Evolutionary conservation across 2,888 invertebrate species (phyloP), one percentile per base, ranked within the genome.

Genomic region (Dasysyrphus albostriatus): DNA sequence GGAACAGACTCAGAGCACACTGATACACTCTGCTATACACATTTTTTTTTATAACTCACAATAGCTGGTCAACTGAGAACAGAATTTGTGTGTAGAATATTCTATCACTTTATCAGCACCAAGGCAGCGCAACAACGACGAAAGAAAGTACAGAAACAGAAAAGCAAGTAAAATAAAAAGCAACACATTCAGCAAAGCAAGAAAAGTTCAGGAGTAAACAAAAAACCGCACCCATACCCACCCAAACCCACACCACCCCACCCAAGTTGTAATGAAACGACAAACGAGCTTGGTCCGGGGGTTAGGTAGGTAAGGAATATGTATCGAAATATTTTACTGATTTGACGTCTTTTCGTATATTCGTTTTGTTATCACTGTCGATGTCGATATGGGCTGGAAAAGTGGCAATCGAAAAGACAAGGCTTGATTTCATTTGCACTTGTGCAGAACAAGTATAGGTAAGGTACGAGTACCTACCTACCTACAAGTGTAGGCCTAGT

Each of bases 181-280:
- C 3, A 8, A 47, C 6, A 3, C 3, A 39, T 34, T 32, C 10
- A 70, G 24, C 32, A 19, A 61, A 58, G 47, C 49, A 54, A 77
- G 49, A 76, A 80, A 69, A 59, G 19, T 58, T 70, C 75, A 67
- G 61, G 69, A 73, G 79, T 79, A 88, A 88, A 88, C 88, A 85
- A 78, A 88, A 85, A 88, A 85, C 88, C 88, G 88, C 88, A 88
- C 88, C 88, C 88, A 88, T 84, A 69, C 88, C 39, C 49, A 67
- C 67, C 37, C 49, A 19, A n/a, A n/a, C 34, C n/a, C 47, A 32
- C 1, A 19, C 49, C 34, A 19, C 49, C 34, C 24, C 39, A n/a
- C 1, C 14, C 0, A 4, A 37, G 16, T 67, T 34, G 12, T 59
- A 37, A 39, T 59, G 39, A 9, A 37, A 39, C 2, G 8, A 8